A percentile compares a stretch with the other conserved stretches of the same genome.
phyloP scores from a whole-genome alignment of 1,140 invertebrate genomes.

The Stegodyphus dumicola region DNA sequence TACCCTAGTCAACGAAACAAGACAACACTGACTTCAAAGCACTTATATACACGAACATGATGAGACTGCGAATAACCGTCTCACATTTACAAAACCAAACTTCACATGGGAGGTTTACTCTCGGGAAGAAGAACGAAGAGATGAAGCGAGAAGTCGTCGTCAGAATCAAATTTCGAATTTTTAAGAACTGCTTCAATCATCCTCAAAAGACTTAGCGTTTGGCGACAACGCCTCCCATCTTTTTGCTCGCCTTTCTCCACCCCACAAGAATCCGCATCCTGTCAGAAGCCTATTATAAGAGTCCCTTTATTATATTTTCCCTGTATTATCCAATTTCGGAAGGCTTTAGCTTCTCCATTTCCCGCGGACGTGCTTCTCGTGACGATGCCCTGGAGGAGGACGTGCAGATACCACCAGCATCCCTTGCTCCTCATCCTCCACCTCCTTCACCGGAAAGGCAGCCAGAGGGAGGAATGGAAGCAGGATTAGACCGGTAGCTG shows the following conservation, averaged over 20 bases:
- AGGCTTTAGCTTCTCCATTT: constrained; percentile 61
- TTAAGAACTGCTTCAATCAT: neutral
- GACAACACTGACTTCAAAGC: no score
- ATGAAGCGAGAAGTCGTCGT: no score
- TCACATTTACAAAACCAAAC: no score
- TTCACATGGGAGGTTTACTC: neutral
- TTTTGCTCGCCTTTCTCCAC: neutral
- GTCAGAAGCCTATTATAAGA: constrained; percentile 60
- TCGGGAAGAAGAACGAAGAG: no score
- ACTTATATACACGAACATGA: no score
- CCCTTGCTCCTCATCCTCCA: constrained; percentile 22
- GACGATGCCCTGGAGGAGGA: constrained; percentile 54
- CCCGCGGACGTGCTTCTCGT: constrained; percentile 51
- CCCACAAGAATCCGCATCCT: constrained; percentile 42
- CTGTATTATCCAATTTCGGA: constrained; percentile 61
- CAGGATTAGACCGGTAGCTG: constrained; percentile 28
- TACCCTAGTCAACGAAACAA: no score
- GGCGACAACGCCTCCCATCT: neutral
- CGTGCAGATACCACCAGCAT: constrained; percentile 42
- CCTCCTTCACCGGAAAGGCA: neutral
- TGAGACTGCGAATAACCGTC: no score
- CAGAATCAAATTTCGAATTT: constrained; percentile 18
- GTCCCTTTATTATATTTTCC: constrained; percentile 62
- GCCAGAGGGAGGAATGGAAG: neutral
- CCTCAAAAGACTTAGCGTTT: neutral